Evolutionary conservation across 2,113 vertebrate species (phyloP).

Genomic region (Rostratula benghalensis): DNA sequence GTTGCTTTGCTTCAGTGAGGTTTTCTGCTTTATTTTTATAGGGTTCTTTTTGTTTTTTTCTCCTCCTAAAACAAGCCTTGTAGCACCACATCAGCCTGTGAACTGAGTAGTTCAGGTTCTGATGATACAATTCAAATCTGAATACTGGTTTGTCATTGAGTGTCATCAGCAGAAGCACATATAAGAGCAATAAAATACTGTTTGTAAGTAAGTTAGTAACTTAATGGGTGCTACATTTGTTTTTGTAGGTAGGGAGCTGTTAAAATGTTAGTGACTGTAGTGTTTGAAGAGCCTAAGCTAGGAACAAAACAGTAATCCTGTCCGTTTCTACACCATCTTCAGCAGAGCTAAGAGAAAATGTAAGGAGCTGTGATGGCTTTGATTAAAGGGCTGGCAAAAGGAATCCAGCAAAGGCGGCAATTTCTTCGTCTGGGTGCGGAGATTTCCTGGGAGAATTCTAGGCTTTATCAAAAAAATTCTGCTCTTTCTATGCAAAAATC

Average conservation of each 20-base stretch:
- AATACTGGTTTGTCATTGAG: not conserved
- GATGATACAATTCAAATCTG: not conserved
- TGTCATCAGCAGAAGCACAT: not conserved
- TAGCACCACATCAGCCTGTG: too few relatives aligned
- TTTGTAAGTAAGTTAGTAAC: fast-evolving
- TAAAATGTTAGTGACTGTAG: not conserved
- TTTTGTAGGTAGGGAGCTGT: not conserved
- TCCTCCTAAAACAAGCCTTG: too few relatives aligned
- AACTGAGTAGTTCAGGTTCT: not conserved
- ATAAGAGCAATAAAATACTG: not conserved
- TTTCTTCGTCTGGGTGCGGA: not conserved
- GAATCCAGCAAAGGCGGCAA: not conserved
- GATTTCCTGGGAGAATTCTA: not conserved
- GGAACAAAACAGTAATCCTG: not conserved
- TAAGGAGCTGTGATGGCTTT: not conserved
- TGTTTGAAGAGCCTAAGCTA: not conserved
- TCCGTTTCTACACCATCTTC: not conserved
- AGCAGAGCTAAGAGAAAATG: not conserved
- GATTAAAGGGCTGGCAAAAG: not conserved
- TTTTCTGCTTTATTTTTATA: not conserved
- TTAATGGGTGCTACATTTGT: fast-evolving
- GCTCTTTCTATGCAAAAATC: not conserved
- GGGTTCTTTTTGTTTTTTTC: too few relatives aligned
- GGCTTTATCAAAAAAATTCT: not conserved
- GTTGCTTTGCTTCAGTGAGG: not conserved